phyloP scores from a whole-genome alignment of 2,797 vertebrate species.

The Danio choprae region DNA sequence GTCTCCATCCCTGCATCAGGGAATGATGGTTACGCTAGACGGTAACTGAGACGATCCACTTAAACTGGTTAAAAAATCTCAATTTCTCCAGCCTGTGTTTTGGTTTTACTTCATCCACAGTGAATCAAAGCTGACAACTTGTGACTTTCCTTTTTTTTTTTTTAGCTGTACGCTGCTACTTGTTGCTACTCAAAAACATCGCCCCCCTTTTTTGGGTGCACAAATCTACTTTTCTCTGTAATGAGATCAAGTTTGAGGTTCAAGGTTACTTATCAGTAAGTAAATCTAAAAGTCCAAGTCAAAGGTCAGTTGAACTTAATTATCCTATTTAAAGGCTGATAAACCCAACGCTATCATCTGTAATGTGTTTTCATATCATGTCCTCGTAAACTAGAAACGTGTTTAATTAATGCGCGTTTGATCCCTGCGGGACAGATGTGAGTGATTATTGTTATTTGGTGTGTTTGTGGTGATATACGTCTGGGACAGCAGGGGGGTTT shows the following conservation, averaged over 20 bases:
- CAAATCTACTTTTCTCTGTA: neutral
- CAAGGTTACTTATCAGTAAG: neutral
- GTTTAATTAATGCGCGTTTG: constrained; percentile 49
- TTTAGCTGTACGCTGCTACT: too few relatives aligned
- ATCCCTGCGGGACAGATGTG: constrained; percentile 43
- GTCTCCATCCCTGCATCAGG: too few relatives aligned
- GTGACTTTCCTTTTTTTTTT: too few relatives aligned
- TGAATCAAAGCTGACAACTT: too few relatives aligned
- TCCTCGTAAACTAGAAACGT: constrained; percentile 18
- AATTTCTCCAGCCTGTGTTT: too few relatives aligned
- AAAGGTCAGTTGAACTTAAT: constrained; percentile 15
- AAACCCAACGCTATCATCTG: neutral
- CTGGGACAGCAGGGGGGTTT: constrained; percentile 43
- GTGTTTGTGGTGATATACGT: constrained; percentile 37
- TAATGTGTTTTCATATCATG: constrained; percentile 11
- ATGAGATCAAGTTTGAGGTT: neutral
- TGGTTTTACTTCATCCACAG: too few relatives aligned
- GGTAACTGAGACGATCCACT: too few relatives aligned
- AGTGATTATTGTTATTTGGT: constrained; percentile 47
- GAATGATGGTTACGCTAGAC: too few relatives aligned
- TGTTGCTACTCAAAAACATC: too few relatives aligned
- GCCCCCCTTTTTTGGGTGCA: neutral
- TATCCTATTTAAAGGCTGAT: constrained; percentile 3
- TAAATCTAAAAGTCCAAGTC: constrained; percentile 10
- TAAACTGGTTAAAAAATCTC: too few relatives aligned